Base-by-base conservation (phyloP, 2,888 invertebrate genomes). In the Drosophila antonietae region DNA sequence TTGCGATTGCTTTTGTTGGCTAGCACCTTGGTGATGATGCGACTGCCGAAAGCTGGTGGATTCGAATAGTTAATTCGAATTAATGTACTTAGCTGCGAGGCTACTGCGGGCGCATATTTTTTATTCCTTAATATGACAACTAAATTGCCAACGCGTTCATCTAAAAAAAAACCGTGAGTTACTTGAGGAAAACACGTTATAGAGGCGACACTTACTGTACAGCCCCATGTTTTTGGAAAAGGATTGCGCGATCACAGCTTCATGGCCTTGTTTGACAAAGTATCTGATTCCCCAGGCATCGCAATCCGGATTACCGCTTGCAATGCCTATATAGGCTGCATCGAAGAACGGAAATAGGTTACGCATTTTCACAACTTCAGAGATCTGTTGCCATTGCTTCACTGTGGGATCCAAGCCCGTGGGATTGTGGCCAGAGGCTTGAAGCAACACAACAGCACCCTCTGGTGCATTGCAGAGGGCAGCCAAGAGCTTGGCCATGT, bases 201-300 rank as follows among this genome's bases (percentile, higher is more conserved):
- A 39, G 7, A 7, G 2, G 1, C 0, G 9, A 10, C 5, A n/a
- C 95, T 95, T 91, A 97, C 97, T 98, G 93, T 99, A 99, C 9
- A 99, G 94, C n/a, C 99, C 99, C 93, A 99, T 99, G 93, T 99
- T 99, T 93, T 99, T 99, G 62, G 99, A 98, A 93, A 98, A 99
- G 10, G 98, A 98, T 93, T 99, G 99, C 2, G 98, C 96, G 91
- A 97, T 96, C 79, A 98, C 93, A 66, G 98, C 93, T 93, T 99
- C 98, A 91, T 98, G 96, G 44, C 97, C 97, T 75, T 95, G 93
- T 69, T 95, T 93, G 2, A 95, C 96, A 93, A 98, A 98, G 93
- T 96, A 95, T 55, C 98, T 95, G 56, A 98, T 96, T 33, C 97
- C 95, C 95, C 95, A 96, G 59, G 98, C 97, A 94, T 99, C 99